These are phyloP conservation scores for Cololabis saira DNA, from an alignment of 2,113 vertebrate species.

Conservation along the genomic window DNA sequence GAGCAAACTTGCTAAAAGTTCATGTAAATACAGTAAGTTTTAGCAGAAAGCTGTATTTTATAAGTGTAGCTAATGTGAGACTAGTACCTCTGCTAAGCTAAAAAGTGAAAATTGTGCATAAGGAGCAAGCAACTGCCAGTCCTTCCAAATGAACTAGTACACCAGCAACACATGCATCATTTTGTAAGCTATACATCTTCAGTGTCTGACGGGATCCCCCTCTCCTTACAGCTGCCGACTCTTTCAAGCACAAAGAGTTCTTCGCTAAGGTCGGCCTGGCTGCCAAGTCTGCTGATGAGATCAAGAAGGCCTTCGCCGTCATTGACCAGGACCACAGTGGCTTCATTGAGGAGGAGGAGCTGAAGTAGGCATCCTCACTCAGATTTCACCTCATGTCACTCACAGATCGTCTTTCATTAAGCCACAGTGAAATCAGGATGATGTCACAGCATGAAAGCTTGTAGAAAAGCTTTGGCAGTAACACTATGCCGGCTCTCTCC, in stretches of 20 bases:
- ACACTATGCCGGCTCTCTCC: constrained; percentile 3
- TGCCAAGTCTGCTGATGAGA: constrained; percentile 76
- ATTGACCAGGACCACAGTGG: constrained; percentile 89
- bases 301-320: constrained; percentile 84
- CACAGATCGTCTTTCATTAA: constrained; percentile 37
- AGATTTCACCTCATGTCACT: constrained; percentile 17
- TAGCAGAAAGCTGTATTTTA: too few relatives aligned
- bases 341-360: constrained; percentile 88
- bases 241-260: constrained; percentile 86
- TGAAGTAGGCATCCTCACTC: constrained; percentile 77
- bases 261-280: constrained; percentile 83
- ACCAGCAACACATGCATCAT: not conserved
- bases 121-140: not conserved
- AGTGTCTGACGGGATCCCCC: not conserved
- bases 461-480: constrained; percentile 13
- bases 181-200: not conserved
- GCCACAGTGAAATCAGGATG: constrained; percentile 22
- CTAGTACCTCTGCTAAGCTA: too few relatives aligned
- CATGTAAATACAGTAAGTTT: too few relatives aligned
- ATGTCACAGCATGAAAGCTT: constrained; percentile 17
- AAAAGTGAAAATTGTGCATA: not conserved
- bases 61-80: too few relatives aligned
- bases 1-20: not conserved
- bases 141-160: not conserved
- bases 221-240: constrained; percentile 80